Percentiles rank a stretch among this genome's conserved stretches.
Conservation (phyloP, 1,140 invertebrate species). For the Babylonia areolata region DNA sequence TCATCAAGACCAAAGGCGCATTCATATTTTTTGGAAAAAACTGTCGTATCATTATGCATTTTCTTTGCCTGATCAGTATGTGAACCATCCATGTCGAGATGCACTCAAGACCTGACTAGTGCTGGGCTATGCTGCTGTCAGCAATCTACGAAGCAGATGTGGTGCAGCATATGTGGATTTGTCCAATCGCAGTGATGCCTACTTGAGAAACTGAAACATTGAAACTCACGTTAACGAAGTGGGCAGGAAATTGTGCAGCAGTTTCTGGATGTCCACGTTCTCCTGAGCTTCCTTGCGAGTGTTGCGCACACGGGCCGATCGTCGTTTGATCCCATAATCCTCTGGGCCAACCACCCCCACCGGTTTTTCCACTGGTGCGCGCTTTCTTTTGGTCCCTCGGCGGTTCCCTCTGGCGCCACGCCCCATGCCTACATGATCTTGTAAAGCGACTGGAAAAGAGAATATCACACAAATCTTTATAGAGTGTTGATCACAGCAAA, state of each 20-base stretch:
- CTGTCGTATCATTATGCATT: no score
- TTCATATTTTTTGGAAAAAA: no score
- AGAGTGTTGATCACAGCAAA: no score
- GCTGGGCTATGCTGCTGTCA: no score
- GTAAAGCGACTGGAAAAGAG: constrained; percentile 28
- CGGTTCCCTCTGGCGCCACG: constrained; percentile 12
- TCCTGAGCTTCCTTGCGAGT: constrained; percentile 70
- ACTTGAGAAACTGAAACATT: not conserved
- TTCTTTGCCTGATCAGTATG: no score
- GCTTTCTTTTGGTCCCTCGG: constrained; percentile 31
- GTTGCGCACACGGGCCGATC: constrained; percentile 67
- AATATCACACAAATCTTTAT: no score
- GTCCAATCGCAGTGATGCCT: no score
- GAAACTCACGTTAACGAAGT: constrained; percentile 57
- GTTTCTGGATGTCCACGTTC: constrained; percentile 68
- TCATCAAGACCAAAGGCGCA: no score
- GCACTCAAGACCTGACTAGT: no score
- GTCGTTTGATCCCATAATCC: constrained; percentile 60
- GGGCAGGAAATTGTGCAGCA: constrained; percentile 72
- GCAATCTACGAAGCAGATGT: no score
- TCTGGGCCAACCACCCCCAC: constrained; percentile 19
- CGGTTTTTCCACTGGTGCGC: constrained; percentile 22
- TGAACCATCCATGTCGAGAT: no score
- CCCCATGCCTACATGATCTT: constrained; percentile 37
- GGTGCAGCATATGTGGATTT: no score